phyloP scores from a whole-genome alignment of 2,113 vertebrate genomes.

The Cololabis saira region DNA sequence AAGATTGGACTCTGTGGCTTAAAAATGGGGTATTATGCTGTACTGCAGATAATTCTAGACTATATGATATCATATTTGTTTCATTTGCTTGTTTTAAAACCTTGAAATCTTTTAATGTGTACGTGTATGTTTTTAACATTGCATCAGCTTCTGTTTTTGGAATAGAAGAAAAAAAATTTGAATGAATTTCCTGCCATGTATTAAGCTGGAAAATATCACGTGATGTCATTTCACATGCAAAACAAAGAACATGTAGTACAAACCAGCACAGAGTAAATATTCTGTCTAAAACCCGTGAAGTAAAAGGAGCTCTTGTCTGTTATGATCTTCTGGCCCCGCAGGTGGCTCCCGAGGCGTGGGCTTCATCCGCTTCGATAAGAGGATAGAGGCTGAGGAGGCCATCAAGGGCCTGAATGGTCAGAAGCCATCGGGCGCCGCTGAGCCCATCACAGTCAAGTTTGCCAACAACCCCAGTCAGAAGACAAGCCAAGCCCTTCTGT shows the following conservation, averaged over 20 bases:
- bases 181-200: too few relatives aligned
- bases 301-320: conserved; percentile 76
- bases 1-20: conserved; percentile 41
- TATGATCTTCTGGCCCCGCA: conserved; percentile 86
- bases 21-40: conserved; percentile 8
- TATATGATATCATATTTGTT: too few relatives aligned
- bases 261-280: neutral
- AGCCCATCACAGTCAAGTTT: conserved; percentile 99
- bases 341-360: conserved; percentile 99
- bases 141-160: too few relatives aligned
- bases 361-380: conserved; percentile 99
- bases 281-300: conserved; percentile 60
- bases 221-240: neutral
- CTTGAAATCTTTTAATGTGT: neutral
- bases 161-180: too few relatives aligned
- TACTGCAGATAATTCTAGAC: neutral
- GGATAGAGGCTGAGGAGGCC: conserved; percentile 99
- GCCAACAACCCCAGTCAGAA: conserved; percentile 99
- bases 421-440: conserved; percentile 97
- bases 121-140: neutral
- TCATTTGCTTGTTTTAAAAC: too few relatives aligned
- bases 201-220: too few relatives aligned
- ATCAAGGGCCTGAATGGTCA: conserved; percentile 99
- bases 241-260: neutral
- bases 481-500: conserved; percentile 99